Evolutionary conservation across 1,140 invertebrate genomes (phyloP).

Genomic region (Chlorops oryzae): DNA sequence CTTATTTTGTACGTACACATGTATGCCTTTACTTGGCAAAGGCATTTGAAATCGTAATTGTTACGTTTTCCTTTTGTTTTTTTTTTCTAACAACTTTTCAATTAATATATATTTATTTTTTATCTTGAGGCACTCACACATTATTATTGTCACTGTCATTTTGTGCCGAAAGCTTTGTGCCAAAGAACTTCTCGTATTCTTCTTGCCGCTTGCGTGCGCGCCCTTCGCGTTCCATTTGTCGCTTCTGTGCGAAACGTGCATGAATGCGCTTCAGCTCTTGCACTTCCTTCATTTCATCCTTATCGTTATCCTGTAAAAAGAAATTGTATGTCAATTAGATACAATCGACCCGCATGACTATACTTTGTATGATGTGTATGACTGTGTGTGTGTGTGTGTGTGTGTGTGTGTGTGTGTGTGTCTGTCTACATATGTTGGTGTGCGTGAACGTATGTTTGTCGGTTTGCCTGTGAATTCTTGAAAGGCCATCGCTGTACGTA

Average conservation of each 20-base stretch:
- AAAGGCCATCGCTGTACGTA: constrained; percentile 46
- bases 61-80: too few relatives aligned
- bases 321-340: not conserved
- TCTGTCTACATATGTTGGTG: too few relatives aligned
- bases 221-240: constrained; percentile 48
- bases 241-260: constrained; percentile 64
- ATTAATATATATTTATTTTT: too few relatives aligned
- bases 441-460: too few relatives aligned
- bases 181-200: constrained; percentile 45
- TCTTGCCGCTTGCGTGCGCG: constrained; percentile 31
- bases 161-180: constrained; percentile 20
- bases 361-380: not conserved
- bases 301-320: constrained; percentile 72
- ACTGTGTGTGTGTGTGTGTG: too few relatives aligned
- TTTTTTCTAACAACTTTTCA: too few relatives aligned
- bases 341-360: not conserved
- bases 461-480: too few relatives aligned
- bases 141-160: constrained; percentile 32
- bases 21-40: too few relatives aligned
- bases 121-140: too few relatives aligned
- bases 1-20: too few relatives aligned
- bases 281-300: constrained; percentile 90
- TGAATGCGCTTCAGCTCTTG: constrained; percentile 84
- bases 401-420: too few relatives aligned
- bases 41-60: too few relatives aligned